Evolutionary conservation across 1,140 invertebrate species (phyloP).

Genomic region (Dolichoris vasculosae): DNA sequence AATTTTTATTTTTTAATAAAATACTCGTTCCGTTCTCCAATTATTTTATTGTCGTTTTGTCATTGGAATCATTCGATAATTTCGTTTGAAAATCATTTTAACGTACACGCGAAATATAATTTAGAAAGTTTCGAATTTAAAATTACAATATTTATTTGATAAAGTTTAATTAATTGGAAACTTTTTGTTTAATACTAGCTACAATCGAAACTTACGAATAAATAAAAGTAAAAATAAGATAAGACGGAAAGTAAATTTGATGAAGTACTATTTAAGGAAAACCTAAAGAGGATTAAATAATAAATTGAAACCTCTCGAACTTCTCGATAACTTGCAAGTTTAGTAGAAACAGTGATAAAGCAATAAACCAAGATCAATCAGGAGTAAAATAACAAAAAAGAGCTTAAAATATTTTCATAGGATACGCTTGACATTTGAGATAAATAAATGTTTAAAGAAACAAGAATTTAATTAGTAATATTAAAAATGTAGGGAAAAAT

Average conservation of each 20-base stretch:
- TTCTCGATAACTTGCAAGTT: neutral
- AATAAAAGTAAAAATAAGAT: neutral
- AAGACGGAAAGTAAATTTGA: neutral
- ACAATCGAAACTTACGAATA: neutral
- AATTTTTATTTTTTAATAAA: neutral
- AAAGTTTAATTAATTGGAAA: neutral
- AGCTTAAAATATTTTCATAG: too few relatives aligned
- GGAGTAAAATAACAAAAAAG: neutral
- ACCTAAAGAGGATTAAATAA: neutral
- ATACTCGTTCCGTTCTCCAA: neutral
- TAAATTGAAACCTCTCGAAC: neutral
- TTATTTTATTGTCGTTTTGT: neutral
- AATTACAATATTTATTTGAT: neutral
- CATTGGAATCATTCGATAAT: neutral
- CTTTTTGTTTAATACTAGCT: neutral
- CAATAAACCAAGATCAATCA: neutral
- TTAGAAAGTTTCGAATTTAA: neutral
- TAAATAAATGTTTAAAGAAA: neutral
- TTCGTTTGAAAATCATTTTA: neutral
- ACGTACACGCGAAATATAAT: neutral
- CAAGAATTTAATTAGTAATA: neutral
- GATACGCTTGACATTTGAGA: neutral
- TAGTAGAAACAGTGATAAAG: neutral
- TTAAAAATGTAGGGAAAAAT: neutral
- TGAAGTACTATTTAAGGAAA: neutral